Evolutionary conservation across 2,888 invertebrate species (phyloP).

Genomic region (Rhaphigaster nebulosa): DNA sequence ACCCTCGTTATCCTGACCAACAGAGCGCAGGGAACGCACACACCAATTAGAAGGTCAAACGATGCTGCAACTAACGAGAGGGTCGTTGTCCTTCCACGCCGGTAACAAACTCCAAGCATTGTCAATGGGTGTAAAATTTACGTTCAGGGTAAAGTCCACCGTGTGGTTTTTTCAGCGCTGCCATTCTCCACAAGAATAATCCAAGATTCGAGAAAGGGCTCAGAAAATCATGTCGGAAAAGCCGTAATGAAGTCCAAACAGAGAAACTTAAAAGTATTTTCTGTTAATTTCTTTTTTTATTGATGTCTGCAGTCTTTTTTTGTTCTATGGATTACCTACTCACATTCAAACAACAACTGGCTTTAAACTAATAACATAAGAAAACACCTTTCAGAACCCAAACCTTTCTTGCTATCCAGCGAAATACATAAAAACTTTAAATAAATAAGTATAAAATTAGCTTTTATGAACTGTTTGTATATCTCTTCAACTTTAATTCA

Average conservation of each 20-base stretch:
- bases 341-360: too few species aligned
- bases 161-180: neutral
- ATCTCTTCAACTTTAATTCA: too few species aligned
- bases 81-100: neutral
- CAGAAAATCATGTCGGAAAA: neutral
- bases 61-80: constrained; percentile 39
- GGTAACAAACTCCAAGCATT: constrained; percentile 25
- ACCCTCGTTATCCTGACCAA: constrained; percentile 9
- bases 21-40: constrained; percentile 30
- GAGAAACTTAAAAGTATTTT: neutral
- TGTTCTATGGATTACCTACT: too few species aligned
- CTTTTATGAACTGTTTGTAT: too few species aligned
- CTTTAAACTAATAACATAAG: too few species aligned
- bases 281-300: too few species aligned
- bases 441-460: too few species aligned
- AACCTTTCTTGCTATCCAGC: too few species aligned
- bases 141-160: neutral
- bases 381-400: too few species aligned
- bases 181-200: neutral
- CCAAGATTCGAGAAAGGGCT: neutral
- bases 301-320: too few species aligned
- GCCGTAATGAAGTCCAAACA: neutral
- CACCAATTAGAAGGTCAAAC: constrained; percentile 38
- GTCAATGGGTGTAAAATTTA: neutral
- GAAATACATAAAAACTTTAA: too few species aligned